Evolutionary conservation across 1,140 invertebrate species (phyloP).

Genomic region (Monomorium pharaonis): DNA sequence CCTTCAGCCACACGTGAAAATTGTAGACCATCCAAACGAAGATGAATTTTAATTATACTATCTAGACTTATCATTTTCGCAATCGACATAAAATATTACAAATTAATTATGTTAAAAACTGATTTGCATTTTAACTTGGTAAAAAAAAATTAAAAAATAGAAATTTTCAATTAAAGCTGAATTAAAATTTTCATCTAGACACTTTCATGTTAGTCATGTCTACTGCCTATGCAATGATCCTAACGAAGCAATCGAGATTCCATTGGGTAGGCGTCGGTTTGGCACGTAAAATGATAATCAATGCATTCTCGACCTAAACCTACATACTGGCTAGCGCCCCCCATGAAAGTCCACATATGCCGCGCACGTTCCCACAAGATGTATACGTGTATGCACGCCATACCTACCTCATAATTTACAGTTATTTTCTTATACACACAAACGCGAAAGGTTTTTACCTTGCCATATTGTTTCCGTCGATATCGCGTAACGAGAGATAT

Average conservation of each 20-base stretch:
- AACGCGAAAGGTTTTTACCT: conserved; percentile 48
- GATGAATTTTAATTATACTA: neutral
- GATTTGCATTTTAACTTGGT: neutral
- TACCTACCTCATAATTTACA: conserved; percentile 71
- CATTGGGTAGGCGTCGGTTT: conserved; percentile 48
- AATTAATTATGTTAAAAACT: neutral
- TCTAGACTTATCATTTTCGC: neutral
- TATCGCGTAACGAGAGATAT: conserved; percentile 32
- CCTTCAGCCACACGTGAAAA: neutral
- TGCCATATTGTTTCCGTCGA: conserved; percentile 6
- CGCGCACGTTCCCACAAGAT: conserved; percentile 63
- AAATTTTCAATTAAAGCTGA: neutral
- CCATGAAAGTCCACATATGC: conserved; percentile 64
- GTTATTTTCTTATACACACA: conserved; percentile 67
- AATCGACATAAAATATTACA: neutral
- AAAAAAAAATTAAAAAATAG: too few relatives aligned
- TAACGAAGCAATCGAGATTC: conserved; percentile 46
- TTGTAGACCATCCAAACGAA: neutral
- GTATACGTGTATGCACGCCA: conserved; percentile 25
- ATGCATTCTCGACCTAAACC: conserved; percentile 74
- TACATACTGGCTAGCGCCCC: conserved; percentile 60
- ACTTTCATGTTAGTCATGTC: neutral
- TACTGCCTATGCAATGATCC: conserved; percentile 5
- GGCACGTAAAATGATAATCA: conserved; percentile 71
- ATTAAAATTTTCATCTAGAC: neutral